Conservation (phyloP, 2,797 vertebrate genomes). For the Acestrorhynchus altus region DNA sequence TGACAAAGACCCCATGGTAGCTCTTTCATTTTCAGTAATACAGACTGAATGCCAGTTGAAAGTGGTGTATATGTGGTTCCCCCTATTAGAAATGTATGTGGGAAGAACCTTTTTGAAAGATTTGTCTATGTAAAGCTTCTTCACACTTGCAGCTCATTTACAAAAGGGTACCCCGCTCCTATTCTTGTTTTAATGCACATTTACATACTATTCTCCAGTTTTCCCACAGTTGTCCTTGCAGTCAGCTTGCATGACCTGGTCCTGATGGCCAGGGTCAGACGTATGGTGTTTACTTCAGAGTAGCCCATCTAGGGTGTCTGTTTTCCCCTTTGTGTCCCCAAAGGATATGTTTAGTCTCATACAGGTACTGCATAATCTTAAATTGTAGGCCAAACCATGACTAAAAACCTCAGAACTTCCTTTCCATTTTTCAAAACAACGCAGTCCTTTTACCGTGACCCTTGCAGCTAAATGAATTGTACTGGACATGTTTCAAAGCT, state of each 20-base stretch:
- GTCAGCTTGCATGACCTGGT: neutral
- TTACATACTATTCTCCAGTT: neutral
- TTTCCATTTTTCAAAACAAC: neutral
- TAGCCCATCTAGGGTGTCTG: neutral
- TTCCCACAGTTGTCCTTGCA: neutral
- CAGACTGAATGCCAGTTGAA: no score
- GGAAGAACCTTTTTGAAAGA: no score
- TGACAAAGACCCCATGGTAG: no score
- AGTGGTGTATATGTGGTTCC: no score
- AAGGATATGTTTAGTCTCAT: conserved; percentile 31
- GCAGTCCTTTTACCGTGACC: neutral
- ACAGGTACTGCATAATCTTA: conserved; percentile 26
- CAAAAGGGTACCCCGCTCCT: no score
- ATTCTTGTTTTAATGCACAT: neutral
- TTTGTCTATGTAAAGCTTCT: no score
- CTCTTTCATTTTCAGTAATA: no score
- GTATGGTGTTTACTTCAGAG: conserved; percentile 31
- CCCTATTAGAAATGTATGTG: no score
- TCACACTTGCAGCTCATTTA: no score
- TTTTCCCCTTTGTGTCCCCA: conserved; percentile 13
- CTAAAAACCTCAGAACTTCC: neutral
- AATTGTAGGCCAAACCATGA: neutral
- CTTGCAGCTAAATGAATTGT: conserved; percentile 22
- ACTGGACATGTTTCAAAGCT: conserved; percentile 6
- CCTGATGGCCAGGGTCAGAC: neutral